Evolutionary conservation across 1,140 invertebrate species (phyloP).

Genomic region (Tetramorium parvispinum): DNA sequence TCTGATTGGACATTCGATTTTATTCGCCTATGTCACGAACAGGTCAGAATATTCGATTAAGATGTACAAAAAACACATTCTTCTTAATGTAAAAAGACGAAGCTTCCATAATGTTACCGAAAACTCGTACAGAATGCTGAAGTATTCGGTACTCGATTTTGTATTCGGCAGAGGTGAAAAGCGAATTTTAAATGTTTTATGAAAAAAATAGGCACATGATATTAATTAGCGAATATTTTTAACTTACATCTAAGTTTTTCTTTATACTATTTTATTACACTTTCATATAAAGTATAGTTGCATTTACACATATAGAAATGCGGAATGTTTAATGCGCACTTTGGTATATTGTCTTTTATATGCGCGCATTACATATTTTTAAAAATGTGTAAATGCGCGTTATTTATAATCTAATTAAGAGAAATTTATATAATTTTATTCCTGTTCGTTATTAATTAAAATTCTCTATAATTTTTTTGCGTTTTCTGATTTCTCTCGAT

Average conservation of each 20-base stretch:
- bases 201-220: not conserved
- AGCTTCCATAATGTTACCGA: slow-evolving; percentile 33
- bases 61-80: not conserved
- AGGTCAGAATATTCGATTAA: not conserved
- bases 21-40: slow-evolving; percentile 14
- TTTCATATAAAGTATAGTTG: slow-evolving; percentile 17
- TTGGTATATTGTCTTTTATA: slow-evolving; percentile 1
- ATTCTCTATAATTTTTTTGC: not conserved
- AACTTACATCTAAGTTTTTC: not conserved
- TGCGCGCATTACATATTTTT: not conserved
- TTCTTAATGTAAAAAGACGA: slow-evolving; percentile 18
- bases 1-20: slow-evolving; percentile 43
- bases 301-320: not conserved
- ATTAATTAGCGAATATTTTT: not conserved
- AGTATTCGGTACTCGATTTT: not conserved
- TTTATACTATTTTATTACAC: not conserved
- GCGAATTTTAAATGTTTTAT: slow-evolving; percentile 4
- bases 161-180: not conserved
- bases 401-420: slow-evolving; percentile 27
- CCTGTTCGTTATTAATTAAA: not conserved
- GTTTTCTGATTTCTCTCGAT: not conserved
- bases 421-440: slow-evolving; percentile 27
- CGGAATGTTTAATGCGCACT: slow-evolving; percentile 2
- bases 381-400: not conserved
- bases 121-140: not conserved